Evolutionary conservation across 2,888 invertebrate genomes (phyloP).

Genomic region (Lasioglossum calceatum): DNA sequence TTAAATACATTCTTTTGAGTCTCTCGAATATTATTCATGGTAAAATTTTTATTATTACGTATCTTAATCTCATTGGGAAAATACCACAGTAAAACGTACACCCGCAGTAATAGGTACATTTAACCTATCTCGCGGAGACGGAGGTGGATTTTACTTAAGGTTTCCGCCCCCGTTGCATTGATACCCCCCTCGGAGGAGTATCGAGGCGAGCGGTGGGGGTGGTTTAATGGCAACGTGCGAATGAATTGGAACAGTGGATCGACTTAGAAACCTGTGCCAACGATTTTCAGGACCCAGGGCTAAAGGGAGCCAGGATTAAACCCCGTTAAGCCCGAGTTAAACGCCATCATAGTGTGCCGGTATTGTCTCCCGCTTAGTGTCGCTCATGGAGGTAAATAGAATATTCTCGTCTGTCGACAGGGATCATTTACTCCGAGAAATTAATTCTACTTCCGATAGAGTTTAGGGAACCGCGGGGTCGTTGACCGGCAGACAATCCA

Average conservation of each 20-base stretch:
- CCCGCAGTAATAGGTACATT: too few species aligned
- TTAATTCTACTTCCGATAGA: conserved; percentile 55
- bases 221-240: conserved; percentile 52
- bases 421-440: conserved; percentile 61
- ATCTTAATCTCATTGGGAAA: too few species aligned
- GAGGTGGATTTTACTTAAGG: not conserved
- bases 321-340: conserved; percentile 73
- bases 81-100: too few species aligned
- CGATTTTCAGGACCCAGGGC: conserved; percentile 60
- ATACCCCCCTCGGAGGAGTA: conserved; percentile 6
- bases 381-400: conserved; percentile 70
- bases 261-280: conserved; percentile 54
- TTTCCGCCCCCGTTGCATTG: conserved; percentile 16
- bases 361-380: conserved; percentile 67
- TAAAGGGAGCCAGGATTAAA: conserved; percentile 60
- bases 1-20: too few species aligned
- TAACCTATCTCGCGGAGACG: too few species aligned
- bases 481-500: not conserved
- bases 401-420: conserved; percentile 58
- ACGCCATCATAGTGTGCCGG: conserved; percentile 61
- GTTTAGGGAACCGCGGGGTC: conserved; percentile 36
- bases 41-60: too few species aligned
- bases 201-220: not conserved
- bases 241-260: conserved; percentile 66
- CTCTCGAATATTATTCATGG: too few species aligned